Percentiles rank a stretch among this genome's conserved stretches.
These are phyloP conservation scores for Drosophila mauritiana DNA, from an alignment of 1,140 invertebrate species.

Conservation along the genomic window DNA sequence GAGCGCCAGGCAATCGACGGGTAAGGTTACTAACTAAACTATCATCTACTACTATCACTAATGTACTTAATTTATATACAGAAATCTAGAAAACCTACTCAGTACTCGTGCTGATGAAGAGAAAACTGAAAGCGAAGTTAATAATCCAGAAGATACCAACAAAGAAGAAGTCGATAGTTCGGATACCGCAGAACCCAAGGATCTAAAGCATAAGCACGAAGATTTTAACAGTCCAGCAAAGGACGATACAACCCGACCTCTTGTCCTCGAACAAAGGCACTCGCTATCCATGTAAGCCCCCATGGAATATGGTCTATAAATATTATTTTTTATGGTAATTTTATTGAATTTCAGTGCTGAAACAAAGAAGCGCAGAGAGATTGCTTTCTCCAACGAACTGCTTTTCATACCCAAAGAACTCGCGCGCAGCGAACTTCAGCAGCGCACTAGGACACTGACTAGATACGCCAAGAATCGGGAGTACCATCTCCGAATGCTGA, in stretches of 20 bases:
- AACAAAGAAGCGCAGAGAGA: slow-evolving; percentile 66
- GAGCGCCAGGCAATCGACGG: slow-evolving; percentile 7
- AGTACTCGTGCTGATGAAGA: neutral
- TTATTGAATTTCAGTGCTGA: slow-evolving; percentile 49
- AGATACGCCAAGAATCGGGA: slow-evolving; percentile 32
- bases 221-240: neutral
- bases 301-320: neutral
- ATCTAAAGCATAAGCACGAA: neutral
- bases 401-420: slow-evolving; percentile 69
- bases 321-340: neutral
- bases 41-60: neutral
- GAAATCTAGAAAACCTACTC: neutral
- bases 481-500: slow-evolving; percentile 56
- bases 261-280: slow-evolving; percentile 57
- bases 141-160: neutral
- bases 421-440: slow-evolving; percentile 53
- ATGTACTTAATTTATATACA: neutral
- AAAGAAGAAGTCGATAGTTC: neutral
- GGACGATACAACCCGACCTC: slow-evolving; percentile 37
- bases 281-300: slow-evolving; percentile 53
- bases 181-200: neutral
- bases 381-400: slow-evolving; percentile 51
- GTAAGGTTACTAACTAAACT: slow-evolving; percentile 19
- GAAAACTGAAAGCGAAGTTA: neutral
- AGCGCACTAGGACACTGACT: slow-evolving; percentile 16